phyloP scores from a whole-genome alignment of 92 coral and sea anemone genomes.

The Isaurus tuberculatus region DNA sequence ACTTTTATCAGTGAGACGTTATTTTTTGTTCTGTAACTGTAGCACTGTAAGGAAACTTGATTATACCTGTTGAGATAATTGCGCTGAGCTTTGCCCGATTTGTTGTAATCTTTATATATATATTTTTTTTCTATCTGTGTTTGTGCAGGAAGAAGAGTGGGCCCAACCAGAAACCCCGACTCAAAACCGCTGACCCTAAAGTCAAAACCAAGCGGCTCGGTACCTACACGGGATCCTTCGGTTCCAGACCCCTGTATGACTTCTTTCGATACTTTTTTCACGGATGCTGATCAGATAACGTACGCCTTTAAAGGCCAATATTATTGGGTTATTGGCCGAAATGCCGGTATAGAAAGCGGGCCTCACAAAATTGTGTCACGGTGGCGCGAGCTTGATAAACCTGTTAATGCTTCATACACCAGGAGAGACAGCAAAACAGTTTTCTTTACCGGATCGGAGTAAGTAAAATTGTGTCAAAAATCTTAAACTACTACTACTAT shows the following conservation, averaged over 20 bases:
- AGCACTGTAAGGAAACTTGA: no score
- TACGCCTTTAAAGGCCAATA: conserved; percentile 86
- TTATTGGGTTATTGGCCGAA: conserved; percentile 81
- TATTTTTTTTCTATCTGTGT: not conserved
- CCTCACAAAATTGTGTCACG: conserved; percentile 69
- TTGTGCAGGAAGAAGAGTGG: not conserved
- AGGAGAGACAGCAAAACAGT: conserved; percentile 71
- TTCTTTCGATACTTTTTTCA: conserved; percentile 47
- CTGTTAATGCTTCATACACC: conserved; percentile 84
- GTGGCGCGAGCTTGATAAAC: conserved; percentile 78
- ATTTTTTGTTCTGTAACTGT: no score
- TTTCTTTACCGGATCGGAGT: conserved; percentile 81
- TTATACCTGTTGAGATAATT: no score
- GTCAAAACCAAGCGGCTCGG: not conserved
- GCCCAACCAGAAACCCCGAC: not conserved
- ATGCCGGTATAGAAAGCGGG: conserved; percentile 66
- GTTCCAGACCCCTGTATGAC: conserved; percentile 50
- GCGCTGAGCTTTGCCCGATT: no score
- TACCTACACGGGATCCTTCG: conserved; percentile 45
- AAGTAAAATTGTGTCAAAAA: not conserved
- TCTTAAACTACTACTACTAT: not conserved
- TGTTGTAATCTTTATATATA: not conserved
- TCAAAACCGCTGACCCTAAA: not conserved
- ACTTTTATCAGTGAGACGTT: no score
- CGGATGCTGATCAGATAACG: conserved; percentile 61